Base-by-base conservation (phyloP, 2,797 vertebrate species). In the Pelobates cultripes region DNA sequence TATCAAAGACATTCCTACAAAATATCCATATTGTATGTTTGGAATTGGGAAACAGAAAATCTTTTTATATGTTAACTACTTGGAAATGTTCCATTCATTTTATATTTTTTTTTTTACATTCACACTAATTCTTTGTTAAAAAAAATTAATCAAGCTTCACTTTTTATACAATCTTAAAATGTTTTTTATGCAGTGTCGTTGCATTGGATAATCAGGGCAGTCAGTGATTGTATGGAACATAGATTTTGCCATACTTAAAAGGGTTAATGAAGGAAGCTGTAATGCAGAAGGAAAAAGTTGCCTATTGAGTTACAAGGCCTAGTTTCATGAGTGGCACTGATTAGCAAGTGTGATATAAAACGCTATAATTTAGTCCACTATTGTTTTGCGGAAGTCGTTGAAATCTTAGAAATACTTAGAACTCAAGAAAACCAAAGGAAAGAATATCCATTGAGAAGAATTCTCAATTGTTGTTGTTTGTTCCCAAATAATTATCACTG, bases 321-420 rank as follows among this genome's bases (percentile, higher is more conserved):
- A 47, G 68, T 72, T 45, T 43, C 55, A 14, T 75, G 73, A 75
- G 73, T 75, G 73, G 42, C 73, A 64, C 60, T 83, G 61, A 79
- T 79, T 83, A 79, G 71, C 43, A 75, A 79, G 51, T 67, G 70
- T 78, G 76, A 79, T 70, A 75, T 79, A 79, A 79, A 75, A 64
- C 70, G 14, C 76, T 79, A 77, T 70, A 75, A 83, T 83, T 74
- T 79, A 69, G 43, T 3, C 7, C 15, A 28, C 72, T 66, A 75
- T 83, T 83, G 81, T 83, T 74, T 83, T 79, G 81, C 70, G 40
- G 66, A 78, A 75, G 66, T 79, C 45, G 53, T 70, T 7, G 47
- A 78, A 83, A 55, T 71, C 55, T 66, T 75, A 69, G 66, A 81
- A 63, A 80, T 68, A 17, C 57, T 66, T 14, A 82, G 75, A 82